Conservation (phyloP, 2,888 invertebrate genomes). For the Drosophila formosana region DNA sequence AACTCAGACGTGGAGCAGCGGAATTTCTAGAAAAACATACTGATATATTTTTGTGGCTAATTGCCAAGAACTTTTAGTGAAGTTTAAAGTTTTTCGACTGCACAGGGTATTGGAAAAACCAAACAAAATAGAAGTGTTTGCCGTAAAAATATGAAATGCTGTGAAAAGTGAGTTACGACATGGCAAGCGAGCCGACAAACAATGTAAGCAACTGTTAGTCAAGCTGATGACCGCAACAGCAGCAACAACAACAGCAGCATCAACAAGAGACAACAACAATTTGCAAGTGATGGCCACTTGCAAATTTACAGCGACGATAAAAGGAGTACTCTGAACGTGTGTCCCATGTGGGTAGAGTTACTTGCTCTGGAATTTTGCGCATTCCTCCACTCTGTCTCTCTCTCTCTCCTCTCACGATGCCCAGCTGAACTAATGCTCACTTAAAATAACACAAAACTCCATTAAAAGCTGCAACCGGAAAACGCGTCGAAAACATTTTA, state of each 20-base stretch:
- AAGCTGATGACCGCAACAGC: conserved; percentile 41
- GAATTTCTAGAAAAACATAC: not conserved
- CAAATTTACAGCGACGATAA: conserved; percentile 42
- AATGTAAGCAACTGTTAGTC: conserved; percentile 55
- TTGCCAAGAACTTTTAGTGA: not conserved
- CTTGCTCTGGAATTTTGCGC: conserved; percentile 14
- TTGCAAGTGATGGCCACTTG: conserved; percentile 37
- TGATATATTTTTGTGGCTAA: not conserved
- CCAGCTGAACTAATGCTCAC: conserved; percentile 61
- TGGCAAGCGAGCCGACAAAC: conserved; percentile 33
- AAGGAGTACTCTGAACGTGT: conserved; percentile 26
- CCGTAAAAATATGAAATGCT: conserved; percentile 28
- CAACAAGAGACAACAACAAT: conserved; percentile 6
- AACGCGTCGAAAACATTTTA: conserved; percentile 73
- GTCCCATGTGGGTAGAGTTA: conserved; percentile 39
- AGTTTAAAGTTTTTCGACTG: not conserved
- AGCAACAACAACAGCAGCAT: conserved; percentile 9
- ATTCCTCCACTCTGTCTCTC: not conserved
- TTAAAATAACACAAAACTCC: conserved; percentile 78
- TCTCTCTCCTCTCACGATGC: too few species aligned
- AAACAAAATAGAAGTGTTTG: not conserved
- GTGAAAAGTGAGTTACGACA: conserved; percentile 52
- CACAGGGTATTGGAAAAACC: conserved; percentile 16
- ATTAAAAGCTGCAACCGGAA: conserved; percentile 75
- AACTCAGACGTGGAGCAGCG: not conserved